A percentile compares a stretch with the other conserved stretches of the same genome.
Evolutionary conservation across 2,888 invertebrate genomes (phyloP).

Genomic region (Clitarchus hookeri): DNA sequence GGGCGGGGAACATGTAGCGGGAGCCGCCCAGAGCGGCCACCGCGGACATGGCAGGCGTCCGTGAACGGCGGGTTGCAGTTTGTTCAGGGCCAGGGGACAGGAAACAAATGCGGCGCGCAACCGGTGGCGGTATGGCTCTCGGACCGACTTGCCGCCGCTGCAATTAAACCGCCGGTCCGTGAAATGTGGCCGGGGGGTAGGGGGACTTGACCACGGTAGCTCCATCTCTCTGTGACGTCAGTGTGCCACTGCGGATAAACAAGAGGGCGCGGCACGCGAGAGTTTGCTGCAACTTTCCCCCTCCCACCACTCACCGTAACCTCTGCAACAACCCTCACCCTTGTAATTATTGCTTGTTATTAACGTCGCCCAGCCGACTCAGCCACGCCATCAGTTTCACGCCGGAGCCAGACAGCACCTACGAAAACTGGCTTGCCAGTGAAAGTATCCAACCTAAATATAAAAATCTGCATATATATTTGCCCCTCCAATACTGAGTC

Average conservation of each 20-base stretch:
- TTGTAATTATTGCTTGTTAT: not conserved
- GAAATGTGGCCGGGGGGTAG: not conserved
- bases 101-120: not conserved
- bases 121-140: not conserved
- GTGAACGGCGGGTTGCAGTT: not conserved
- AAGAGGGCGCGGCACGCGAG: not conserved
- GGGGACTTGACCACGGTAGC: not conserved
- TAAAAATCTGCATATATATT: too few relatives aligned
- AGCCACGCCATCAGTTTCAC: not conserved
- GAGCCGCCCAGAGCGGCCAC: not conserved
- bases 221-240: constrained; percentile 2
- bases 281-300: not conserved
- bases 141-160: not conserved
- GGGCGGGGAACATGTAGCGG: not conserved
- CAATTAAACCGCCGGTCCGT: constrained; percentile 10
- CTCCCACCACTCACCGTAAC: not conserved
- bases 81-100: not conserved
- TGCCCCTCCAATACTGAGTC: too few relatives aligned
- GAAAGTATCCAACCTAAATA: too few relatives aligned
- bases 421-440: too few relatives aligned
- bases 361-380: not conserved
- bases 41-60: not conserved
- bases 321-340: too few relatives aligned
- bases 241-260: not conserved
- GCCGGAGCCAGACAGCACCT: too few relatives aligned